Base-by-base conservation (phyloP, 2,113 vertebrate species). In the Mola mola region DNA sequence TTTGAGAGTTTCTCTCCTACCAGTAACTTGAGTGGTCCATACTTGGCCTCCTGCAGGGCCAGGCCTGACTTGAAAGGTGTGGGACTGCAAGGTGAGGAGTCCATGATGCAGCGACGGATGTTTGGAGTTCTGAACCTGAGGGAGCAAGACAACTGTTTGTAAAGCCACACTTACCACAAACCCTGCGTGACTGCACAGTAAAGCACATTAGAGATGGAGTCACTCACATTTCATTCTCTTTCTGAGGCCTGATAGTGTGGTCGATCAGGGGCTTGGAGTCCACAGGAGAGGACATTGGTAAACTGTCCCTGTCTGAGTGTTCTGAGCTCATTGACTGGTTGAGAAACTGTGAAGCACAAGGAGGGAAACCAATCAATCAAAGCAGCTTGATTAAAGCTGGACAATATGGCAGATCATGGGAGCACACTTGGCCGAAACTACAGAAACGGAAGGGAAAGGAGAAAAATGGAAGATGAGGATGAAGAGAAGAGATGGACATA, bases 21-120 rank as follows among this genome's bases (percentile, higher is more conserved):
- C 95, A 95, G 91, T 87, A 96, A 88, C 83, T 98, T 98, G 66
- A 96, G 89, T 29, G 95, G 93, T 51, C 94, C 93, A 1, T 96
- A 98, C 91, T 98, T 98, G 83, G 94, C 90, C 87, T 98, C 96
- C 85, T 96, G 95, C 88, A 93, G 91, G 52, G 93, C 92, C 62
- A 95, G 85, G n/a, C 92, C 84, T 2, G 95, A 94, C 88, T 95
- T 95, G 90, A 99, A 99, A 8, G 96, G 95, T 49, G 97, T 97
- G 56, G 96, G 96, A 62, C 96, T 97, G 78, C 93, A 93, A 44
- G 96, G 96, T 71, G 94, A 93, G 22, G 93, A 95, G 78, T 99
- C 96, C 75, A 98, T 76, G 87, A 98, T 95, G 12, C 96, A 95
- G 61, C 95, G 93, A 79, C 96, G 93, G 76, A 97, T 93, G 87